These are phyloP conservation scores for Tylochromis polylepis DNA, from an alignment of 2,113 vertebrate genomes.

Conservation along the genomic window DNA sequence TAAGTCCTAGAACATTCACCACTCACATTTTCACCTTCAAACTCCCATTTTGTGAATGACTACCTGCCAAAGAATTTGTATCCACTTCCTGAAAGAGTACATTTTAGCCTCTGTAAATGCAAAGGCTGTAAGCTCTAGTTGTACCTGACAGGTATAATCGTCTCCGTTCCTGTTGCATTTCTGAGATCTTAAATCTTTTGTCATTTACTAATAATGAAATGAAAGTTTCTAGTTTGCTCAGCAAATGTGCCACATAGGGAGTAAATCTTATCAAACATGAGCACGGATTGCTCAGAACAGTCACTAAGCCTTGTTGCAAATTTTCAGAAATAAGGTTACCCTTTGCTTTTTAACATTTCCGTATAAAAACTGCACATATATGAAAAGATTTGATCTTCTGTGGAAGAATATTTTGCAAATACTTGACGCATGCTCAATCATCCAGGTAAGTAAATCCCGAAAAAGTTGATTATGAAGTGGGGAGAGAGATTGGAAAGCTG, in stretches of 20 bases:
- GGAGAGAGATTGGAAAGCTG: background rate
- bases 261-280: background rate
- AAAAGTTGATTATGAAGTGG: too few species aligned
- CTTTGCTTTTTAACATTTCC: background rate
- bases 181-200: background rate
- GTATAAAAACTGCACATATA: background rate
- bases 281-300: background rate
- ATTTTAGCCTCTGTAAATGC: background rate
- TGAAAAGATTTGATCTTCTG: background rate
- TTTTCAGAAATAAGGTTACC: background rate
- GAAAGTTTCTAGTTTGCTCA: background rate
- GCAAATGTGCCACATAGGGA: background rate
- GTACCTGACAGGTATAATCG: background rate
- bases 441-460: too few species aligned
- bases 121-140: background rate
- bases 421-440: too few species aligned
- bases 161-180: background rate
- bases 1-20: constrained; percentile 54
- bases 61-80: background rate
- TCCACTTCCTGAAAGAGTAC: background rate
- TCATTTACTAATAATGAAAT: background rate
- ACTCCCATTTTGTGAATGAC: background rate
- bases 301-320: background rate
- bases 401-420: too few species aligned
- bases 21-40: background rate